Base-by-base conservation (phyloP, 2,113 vertebrate species). In the Lepisosteus oculatus region DNA sequence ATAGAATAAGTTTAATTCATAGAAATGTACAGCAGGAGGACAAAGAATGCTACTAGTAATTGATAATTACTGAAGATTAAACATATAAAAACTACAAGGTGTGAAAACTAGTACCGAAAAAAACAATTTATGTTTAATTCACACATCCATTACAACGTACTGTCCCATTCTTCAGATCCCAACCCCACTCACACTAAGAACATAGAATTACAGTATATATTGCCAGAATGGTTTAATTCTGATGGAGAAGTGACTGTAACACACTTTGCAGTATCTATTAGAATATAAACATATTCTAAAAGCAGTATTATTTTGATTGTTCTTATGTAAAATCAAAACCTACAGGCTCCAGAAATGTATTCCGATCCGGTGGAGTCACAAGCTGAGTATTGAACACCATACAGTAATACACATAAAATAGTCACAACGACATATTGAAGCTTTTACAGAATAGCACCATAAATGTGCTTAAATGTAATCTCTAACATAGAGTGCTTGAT, bases 401-500 rank as follows among this genome's bases (percentile, higher is more conserved):
- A 59, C 57, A 6, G 43, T 63, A 62, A 73, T 73, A 59, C 51
- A 57, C 17, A 71, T 43, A 6, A 64, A 51, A 55, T 43, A 44
- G 6, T 43, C 69, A 78, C 78, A 77, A 61, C 70, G n/a, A 67
- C 3, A 72, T 47, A 6, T 63, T 56, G 45, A 68, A 68, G 45
- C n/a, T 43, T 47, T 62, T 68, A 68, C 74, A 78, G 76, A 77
- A 82, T 80, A 88, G 88, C 90, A 89, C 86, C 78, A 78, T 78
- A 54, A 85, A 89, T 64, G 88, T 74, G 71, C 91, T 74, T 67
- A 76, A 81, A 87, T 77, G 76, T 82, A 81, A 77, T 89, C 82
- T 75, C 84, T 81, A 88, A 91, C 85, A 77, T 92, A 89, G 88
- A 86, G 93, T 67, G 82, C 79, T 80, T 70, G 69, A 65, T 75